These are phyloP conservation scores for Scomber japonicus DNA, from an alignment of 2,113 vertebrate genomes.

Conservation along the genomic window DNA sequence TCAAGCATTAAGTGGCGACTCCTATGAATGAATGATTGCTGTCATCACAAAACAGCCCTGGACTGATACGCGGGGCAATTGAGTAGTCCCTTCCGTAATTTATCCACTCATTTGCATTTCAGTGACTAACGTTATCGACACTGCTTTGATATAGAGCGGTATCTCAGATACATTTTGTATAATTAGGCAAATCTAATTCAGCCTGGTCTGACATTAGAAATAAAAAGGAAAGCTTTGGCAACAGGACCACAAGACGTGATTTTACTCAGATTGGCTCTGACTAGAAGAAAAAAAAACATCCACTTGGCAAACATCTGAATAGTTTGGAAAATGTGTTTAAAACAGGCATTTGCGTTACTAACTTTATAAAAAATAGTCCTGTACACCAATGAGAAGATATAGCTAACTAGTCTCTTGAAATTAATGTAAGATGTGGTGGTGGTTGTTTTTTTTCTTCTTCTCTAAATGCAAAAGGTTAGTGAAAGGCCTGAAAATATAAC, in stretches of 20 bases:
- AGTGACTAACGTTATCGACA: constrained; percentile 53
- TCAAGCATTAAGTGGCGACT: constrained; percentile 52
- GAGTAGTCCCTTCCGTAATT: constrained; percentile 50
- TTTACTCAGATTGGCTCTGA: background rate
- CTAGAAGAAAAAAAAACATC: background rate
- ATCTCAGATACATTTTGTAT: constrained; percentile 28
- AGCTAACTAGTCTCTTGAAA: background rate
- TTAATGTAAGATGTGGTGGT: background rate
- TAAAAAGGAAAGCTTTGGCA: constrained; percentile 10
- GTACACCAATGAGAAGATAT: background rate
- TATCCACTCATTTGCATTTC: constrained; percentile 58
- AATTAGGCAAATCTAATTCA: constrained; percentile 34
- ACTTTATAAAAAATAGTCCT: background rate
- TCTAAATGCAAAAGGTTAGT: background rate
- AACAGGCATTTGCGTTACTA: background rate
- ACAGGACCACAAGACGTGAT: constrained; percentile 19
- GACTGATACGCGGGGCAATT: constrained; percentile 27
- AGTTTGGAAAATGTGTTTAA: background rate
- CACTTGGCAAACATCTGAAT: background rate
- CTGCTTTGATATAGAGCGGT: constrained; percentile 41
- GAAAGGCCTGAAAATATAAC: background rate
- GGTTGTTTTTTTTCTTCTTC: background rate
- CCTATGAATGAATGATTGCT: constrained; percentile 63
- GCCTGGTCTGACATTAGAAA: background rate
- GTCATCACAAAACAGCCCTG: constrained; percentile 50